Percentiles rank a stretch among this genome's conserved stretches.
Evolutionary conservation across 2,797 vertebrate genomes (phyloP).

Genomic region (Percopsis omiscomaycus): DNA sequence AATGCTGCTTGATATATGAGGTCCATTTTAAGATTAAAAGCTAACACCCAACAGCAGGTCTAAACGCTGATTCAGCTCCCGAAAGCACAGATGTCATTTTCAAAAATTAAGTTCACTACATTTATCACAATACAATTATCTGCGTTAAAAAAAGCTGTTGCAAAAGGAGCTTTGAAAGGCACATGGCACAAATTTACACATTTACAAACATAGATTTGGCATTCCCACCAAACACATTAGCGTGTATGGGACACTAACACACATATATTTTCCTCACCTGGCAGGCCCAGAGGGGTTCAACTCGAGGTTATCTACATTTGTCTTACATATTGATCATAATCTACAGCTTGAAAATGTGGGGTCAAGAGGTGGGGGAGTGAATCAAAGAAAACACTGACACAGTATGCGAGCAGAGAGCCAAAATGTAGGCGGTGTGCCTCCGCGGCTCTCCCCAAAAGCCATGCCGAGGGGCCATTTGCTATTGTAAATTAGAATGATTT

Average conservation of each 20-base stretch:
- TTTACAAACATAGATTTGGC: not conserved
- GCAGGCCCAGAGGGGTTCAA: conserved; percentile 43
- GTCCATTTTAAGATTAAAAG: not conserved
- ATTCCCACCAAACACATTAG: not conserved
- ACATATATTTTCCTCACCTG: conserved; percentile 7
- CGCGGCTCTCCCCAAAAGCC: conserved; percentile 1
- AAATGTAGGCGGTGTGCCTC: conserved; percentile 15
- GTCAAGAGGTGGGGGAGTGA: conserved; percentile 56
- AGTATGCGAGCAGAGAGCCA: conserved; percentile 24
- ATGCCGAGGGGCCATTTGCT: conserved; percentile 30
- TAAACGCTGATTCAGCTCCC: not conserved
- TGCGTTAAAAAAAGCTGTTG: too few relatives aligned
- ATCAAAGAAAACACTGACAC: conserved; percentile 62
- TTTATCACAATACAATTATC: too few relatives aligned
- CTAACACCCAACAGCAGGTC: not conserved
- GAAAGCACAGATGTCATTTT: too few relatives aligned
- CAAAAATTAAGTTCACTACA: too few relatives aligned
- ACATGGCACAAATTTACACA: too few relatives aligned
- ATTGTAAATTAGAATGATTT: conserved; percentile 42
- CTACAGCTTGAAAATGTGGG: conserved; percentile 51
- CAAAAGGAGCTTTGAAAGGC: not conserved
- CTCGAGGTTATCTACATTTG: conserved; percentile 64
- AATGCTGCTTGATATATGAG: too few relatives aligned
- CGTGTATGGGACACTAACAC: not conserved
- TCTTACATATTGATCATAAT: conserved; percentile 71